These are phyloP conservation scores for Nannospalax galili DNA, from an alignment of 2,113 vertebrate species.

Conservation along the genomic window DNA sequence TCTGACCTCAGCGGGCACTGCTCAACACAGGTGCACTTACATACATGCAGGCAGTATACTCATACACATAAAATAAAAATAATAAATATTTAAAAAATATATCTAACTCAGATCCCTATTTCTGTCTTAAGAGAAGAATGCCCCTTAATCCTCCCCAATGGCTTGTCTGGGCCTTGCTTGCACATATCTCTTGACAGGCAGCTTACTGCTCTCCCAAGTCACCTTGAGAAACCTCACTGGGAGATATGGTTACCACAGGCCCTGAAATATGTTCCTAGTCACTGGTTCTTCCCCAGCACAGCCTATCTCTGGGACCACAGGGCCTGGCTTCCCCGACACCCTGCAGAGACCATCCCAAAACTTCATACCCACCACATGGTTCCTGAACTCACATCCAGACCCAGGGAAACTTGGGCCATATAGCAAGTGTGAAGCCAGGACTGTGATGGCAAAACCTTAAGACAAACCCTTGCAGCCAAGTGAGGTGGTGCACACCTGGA, in stretches of 20 bases:
- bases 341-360: background rate
- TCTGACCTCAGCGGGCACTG: too few species aligned
- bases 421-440: too few species aligned
- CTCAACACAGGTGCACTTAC: too few species aligned
- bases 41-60: too few species aligned
- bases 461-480: background rate
- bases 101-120: background rate
- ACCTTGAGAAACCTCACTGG: background rate
- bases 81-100: too few species aligned
- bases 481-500: background rate
- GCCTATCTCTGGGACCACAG: background rate
- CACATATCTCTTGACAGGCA: background rate
- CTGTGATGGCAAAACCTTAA: background rate
- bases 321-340: background rate
- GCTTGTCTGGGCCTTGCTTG: background rate
- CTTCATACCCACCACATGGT: background rate
- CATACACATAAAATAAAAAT: too few species aligned
- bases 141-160: background rate
- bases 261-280: background rate
- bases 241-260: background rate
- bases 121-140: background rate
- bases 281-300: background rate
- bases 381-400: background rate
- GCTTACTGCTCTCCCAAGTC: background rate
- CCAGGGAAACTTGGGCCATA: background rate